Conservation (phyloP, 2,797 vertebrate genomes). For the Catamblyrhynchus diadema region DNA sequence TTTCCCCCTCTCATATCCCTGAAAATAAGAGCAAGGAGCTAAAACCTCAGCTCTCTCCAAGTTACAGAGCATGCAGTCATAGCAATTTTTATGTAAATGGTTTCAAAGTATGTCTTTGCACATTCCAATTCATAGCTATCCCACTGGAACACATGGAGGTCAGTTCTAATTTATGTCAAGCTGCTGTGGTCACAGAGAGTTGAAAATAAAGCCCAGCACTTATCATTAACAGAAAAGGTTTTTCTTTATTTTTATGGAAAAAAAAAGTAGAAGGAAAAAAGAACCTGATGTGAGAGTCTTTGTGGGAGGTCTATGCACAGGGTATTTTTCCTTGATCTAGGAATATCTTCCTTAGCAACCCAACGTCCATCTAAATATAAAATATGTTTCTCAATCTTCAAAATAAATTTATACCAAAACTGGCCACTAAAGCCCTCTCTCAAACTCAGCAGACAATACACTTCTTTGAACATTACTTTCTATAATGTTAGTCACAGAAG, state of each 20-base stretch:
- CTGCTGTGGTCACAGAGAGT: background rate
- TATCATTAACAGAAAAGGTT: background rate
- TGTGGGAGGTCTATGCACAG: background rate
- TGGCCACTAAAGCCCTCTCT: background rate
- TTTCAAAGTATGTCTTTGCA: background rate
- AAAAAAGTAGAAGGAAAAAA: too few relatives aligned
- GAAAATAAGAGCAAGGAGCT: background rate
- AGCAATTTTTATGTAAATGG: background rate
- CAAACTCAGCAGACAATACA: background rate
- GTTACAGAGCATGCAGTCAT: background rate
- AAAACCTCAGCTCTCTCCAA: background rate
- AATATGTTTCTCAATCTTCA: background rate
- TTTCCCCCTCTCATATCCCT: background rate
- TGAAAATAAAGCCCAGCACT: background rate
- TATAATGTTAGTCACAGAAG: background rate
- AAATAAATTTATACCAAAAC: background rate
- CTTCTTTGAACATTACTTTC: background rate
- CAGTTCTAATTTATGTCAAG: constrained; percentile 37
- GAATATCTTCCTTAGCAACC: background rate
- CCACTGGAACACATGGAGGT: background rate
- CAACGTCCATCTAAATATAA: background rate
- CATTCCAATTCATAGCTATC: background rate
- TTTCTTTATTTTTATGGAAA: background rate
- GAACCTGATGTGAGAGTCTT: background rate
- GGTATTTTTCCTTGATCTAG: background rate